Evolutionary conservation across 2,888 invertebrate species (phyloP), one percentile per base, ranked within the genome.

Genomic region (Limulus polyphemus): DNA sequence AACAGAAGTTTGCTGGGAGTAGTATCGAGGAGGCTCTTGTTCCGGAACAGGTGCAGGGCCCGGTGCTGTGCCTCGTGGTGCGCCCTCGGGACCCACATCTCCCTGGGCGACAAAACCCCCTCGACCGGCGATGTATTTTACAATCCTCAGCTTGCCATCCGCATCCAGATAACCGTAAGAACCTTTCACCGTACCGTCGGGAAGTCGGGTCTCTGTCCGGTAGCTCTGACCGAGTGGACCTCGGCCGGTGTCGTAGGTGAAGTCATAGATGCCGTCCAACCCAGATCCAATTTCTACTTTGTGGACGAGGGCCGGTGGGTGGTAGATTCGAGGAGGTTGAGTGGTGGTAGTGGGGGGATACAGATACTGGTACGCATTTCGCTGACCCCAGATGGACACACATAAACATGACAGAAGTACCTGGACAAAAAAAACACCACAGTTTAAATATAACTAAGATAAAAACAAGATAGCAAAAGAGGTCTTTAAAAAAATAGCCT

Each of bases 221-320:
- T 70, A 70, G 58, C 68, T 68, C 62, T 70, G 70, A 13, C 70
- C 70, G 10, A 58, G 47, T 47, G 67, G 65, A 14, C 69, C 69
- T 57, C 67, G 68, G 47, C 70, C 70, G 16, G 70, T 70, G 51
- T 70, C 69, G 56, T 70, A 70, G 11, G 69, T 69, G 56, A 70
- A 70, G 62, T 70, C 69, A 61, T 70, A 70, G 58, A 69, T 69
- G 13, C 70, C 70, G 2, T 64, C 64, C 16, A 70, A 55, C 10
- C 68, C 63, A 12, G 60, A 57, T 11, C 70, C 70, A 51, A 70
- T 69, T 52, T 68, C 67, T 2, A 69, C 70, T 56, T 69, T 69
- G 49, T 70, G 70, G 14, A 70, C 67, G 32, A 67, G 65, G 49
- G 70, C 70, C 0, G 69, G 69, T 11, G 69, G 69, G 47, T 67